Conservation (phyloP, 2,888 invertebrate genomes). For the Troglohyphantes excavatus region DNA sequence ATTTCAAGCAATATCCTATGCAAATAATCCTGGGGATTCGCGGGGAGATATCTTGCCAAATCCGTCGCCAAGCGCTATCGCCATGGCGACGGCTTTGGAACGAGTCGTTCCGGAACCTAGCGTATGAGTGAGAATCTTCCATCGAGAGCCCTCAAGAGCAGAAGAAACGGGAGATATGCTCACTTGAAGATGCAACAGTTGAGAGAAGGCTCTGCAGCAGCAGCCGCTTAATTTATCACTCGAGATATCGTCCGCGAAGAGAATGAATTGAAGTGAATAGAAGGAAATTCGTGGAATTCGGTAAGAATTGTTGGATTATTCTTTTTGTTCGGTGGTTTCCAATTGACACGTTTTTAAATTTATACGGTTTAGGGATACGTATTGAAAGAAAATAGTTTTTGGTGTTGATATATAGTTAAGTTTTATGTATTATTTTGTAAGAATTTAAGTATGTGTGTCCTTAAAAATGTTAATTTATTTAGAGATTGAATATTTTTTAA, state of each 20-base stretch:
- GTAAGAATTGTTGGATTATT: neutral
- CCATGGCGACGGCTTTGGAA: neutral
- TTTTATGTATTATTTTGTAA: too few relatives aligned
- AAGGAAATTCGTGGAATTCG: neutral
- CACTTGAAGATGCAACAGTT: neutral
- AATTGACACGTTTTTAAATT: neutral
- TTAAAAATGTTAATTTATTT: too few relatives aligned
- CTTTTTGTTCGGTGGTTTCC: neutral
- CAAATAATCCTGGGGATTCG: too few relatives aligned
- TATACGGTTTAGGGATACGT: too few relatives aligned
- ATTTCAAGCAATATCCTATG: too few relatives aligned
- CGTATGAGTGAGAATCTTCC: too few relatives aligned
- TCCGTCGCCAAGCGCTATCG: neutral
- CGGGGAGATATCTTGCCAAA: neutral
- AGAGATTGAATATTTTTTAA: too few relatives aligned
- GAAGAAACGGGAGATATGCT: neutral
- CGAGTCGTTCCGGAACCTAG: neutral
- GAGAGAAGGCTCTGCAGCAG: neutral
- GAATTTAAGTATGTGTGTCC: too few relatives aligned
- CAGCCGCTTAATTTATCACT: neutral
- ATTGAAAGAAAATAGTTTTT: too few relatives aligned
- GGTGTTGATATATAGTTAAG: too few relatives aligned
- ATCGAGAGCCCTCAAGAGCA: neutral
- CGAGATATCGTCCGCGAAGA: neutral
- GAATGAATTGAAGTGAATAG: neutral